A percentile compares a stretch with the other conserved stretches of the same genome.
phyloP scores from a whole-genome alignment of 30 jellyfish, hydroid and myxozoan species.

The Euphysa ruthae region DNA sequence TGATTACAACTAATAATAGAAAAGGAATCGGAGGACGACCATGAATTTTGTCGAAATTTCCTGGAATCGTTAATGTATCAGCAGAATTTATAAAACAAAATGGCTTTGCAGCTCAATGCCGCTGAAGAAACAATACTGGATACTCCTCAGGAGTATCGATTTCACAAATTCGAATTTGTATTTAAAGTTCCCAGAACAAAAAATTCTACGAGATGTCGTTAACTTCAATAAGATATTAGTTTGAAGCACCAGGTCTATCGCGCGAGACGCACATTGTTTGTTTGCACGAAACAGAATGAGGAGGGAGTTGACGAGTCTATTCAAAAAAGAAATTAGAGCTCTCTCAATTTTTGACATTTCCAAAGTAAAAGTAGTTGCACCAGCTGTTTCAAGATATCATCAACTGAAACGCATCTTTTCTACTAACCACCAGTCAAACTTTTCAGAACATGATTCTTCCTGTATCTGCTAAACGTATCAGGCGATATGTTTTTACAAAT shows the following conservation, averaged over 20 bases:
- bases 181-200: not conserved
- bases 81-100: slow-evolving; percentile 15
- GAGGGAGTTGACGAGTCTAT: not conserved
- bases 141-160: slow-evolving; percentile 10
- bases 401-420: not conserved
- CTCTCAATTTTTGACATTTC: slow-evolving; percentile 7
- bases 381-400: slow-evolving; percentile 10
- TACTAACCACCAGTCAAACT: not conserved
- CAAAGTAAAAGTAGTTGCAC: slow-evolving; percentile 18
- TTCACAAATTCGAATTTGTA: not conserved
- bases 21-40: slow-evolving; percentile 32
- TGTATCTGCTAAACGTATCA: slow-evolving; percentile 12
- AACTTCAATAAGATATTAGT: not conserved
- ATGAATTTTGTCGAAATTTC: not conserved
- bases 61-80: slow-evolving; percentile 12
- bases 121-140: slow-evolving; percentile 15
- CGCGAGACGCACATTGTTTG: no score
- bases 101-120: slow-evolving; percentile 24
- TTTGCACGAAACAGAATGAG: slow-evolving; percentile 13
- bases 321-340: not conserved
- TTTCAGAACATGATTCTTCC: slow-evolving; percentile 24
- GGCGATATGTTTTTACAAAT: no score
- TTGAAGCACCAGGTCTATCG: slow-evolving; percentile 25
- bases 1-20: not conserved
- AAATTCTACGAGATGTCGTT: not conserved